These are phyloP conservation scores for Hemithea aestivaria DNA, from an alignment of 2,888 invertebrate genomes.

Conservation along the genomic window DNA sequence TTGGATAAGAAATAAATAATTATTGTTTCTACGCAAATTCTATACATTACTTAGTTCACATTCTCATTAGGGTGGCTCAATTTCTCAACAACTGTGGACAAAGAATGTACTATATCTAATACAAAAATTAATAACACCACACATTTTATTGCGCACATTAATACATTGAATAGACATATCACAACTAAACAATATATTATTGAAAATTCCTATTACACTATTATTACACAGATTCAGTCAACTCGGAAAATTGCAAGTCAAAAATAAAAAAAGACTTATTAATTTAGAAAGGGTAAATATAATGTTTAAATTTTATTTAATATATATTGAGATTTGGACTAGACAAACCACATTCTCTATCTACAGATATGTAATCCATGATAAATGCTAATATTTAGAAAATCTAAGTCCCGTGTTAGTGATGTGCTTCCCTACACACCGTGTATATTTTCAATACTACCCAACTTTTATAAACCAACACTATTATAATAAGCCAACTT, in stretches of 20 bases:
- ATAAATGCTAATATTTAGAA: slow-evolving; percentile 74
- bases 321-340: slow-evolving; percentile 70
- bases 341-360: slow-evolving; percentile 77
- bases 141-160: slow-evolving; percentile 34
- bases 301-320: slow-evolving; percentile 45
- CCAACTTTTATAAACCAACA: slow-evolving; percentile 24
- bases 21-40: too few relatives aligned
- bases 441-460: slow-evolving; percentile 64
- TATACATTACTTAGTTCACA: slow-evolving; percentile 13
- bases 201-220: slow-evolving; percentile 49
- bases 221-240: slow-evolving; percentile 68
- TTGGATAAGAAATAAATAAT: too few relatives aligned
- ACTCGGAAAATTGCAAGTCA: slow-evolving; percentile 59
- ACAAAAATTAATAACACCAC: slow-evolving; percentile 25
- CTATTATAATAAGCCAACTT: slow-evolving; percentile 8
- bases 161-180: slow-evolving; percentile 51
- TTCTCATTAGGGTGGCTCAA: slow-evolving; percentile 30
- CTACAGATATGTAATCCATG: slow-evolving; percentile 80
- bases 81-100: slow-evolving; percentile 44
- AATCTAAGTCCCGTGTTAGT: slow-evolving; percentile 69
- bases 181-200: slow-evolving; percentile 28
- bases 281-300: slow-evolving; percentile 68
- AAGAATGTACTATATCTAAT: slow-evolving; percentile 44
- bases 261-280: slow-evolving; percentile 51
- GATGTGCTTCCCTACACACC: slow-evolving; percentile 60